phyloP scores from a whole-genome alignment of 2,113 vertebrate species.

The Osmerus eperlanus region DNA sequence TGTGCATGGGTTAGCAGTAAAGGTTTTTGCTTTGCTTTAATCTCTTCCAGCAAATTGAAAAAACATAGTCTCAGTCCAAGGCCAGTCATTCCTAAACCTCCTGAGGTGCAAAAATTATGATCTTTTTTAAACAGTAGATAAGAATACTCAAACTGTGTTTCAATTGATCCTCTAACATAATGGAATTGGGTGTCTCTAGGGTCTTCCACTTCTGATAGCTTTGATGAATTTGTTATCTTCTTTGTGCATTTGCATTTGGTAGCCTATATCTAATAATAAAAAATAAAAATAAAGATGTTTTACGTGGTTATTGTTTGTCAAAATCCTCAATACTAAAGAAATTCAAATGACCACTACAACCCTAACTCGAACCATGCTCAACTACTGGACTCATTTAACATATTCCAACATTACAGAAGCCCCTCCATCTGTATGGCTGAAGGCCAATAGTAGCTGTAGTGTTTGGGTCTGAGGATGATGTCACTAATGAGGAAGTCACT shows the following conservation, averaged over 20 bases:
- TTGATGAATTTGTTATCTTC: conserved; percentile 15
- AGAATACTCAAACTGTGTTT: background rate
- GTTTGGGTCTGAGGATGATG: background rate
- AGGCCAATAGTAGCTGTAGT: too few species aligned
- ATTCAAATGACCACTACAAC: too few species aligned
- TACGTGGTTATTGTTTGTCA: too few species aligned
- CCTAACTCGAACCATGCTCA: too few species aligned
- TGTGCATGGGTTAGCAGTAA: too few species aligned
- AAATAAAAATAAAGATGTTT: background rate
- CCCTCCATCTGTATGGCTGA: too few species aligned
- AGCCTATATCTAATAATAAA: conserved; percentile 3
- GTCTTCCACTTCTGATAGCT: conserved; percentile 21
- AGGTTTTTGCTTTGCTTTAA: background rate
- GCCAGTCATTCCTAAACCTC: background rate
- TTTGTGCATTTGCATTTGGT: conserved; percentile 21
- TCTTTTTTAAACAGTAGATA: background rate
- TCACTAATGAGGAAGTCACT: conserved; percentile 31
- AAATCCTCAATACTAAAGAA: too few species aligned
- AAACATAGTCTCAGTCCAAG: background rate
- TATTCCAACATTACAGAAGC: too few species aligned
- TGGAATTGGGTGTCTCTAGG: background rate
- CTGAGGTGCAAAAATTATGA: background rate
- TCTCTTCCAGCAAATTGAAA: background rate
- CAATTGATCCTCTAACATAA: conserved; percentile 2
- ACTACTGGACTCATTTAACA: too few species aligned